phyloP scores from a whole-genome alignment of 2,888 invertebrate species.

The Balanococcus diminutus region DNA sequence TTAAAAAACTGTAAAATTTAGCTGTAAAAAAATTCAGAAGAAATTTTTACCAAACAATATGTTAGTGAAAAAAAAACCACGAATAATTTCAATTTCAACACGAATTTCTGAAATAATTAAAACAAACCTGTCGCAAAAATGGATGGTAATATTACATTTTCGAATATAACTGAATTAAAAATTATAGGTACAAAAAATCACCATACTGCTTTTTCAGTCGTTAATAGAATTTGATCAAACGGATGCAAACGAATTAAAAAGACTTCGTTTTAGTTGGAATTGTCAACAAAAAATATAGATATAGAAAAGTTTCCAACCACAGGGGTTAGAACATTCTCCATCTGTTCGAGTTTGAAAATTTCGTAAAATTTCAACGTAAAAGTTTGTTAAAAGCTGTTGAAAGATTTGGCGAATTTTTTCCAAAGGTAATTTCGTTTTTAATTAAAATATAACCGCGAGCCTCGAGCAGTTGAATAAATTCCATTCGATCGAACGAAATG shows the following conservation, averaged over 20 bases:
- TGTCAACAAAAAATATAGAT: background rate
- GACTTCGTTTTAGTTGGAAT: background rate
- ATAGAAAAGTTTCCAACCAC: background rate
- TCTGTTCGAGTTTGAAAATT: background rate
- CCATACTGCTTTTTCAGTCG: background rate
- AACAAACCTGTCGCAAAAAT: background rate
- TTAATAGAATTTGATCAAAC: background rate
- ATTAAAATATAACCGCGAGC: constrained; percentile 17
- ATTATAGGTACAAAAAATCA: background rate
- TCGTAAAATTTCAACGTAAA: background rate
- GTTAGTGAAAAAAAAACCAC: too few species aligned
- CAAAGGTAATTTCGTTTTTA: background rate
- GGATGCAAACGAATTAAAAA: background rate
- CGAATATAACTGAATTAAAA: background rate
- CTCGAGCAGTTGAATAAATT: background rate
- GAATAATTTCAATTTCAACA: too few species aligned
- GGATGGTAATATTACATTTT: background rate
- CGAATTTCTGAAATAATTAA: background rate
- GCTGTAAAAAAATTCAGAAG: too few species aligned
- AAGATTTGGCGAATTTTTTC: background rate
- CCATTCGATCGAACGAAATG: background rate
- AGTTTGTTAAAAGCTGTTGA: background rate
- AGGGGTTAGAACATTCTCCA: background rate
- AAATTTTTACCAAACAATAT: too few species aligned
- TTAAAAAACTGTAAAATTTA: too few species aligned